phyloP scores from a whole-genome alignment of 2,797 vertebrate genomes.

The Lagocephalus sceleratus region DNA sequence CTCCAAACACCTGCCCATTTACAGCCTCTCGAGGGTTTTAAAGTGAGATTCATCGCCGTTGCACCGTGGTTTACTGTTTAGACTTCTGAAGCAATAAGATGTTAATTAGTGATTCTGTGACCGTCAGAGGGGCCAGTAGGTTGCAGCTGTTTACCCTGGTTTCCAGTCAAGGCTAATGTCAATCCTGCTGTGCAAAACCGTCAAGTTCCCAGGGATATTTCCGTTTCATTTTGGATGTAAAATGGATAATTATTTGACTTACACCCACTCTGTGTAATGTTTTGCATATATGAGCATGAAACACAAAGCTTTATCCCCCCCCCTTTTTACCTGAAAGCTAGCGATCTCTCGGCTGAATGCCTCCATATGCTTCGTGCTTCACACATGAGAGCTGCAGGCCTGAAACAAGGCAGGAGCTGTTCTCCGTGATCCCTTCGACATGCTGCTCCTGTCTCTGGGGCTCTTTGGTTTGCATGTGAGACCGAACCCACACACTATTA shows the following conservation, averaged over 20 bases:
- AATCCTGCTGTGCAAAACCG: neutral
- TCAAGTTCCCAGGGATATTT: neutral
- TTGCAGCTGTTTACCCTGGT: neutral
- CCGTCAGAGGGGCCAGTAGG: neutral
- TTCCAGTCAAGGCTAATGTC: neutral
- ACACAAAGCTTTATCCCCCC: constrained; percentile 34
- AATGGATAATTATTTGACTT: neutral
- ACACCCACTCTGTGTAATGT: neutral
- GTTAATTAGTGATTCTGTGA: neutral
- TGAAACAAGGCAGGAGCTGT: constrained; percentile 48
- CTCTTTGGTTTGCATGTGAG: constrained; percentile 49
- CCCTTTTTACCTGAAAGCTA: constrained; percentile 29
- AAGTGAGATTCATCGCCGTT: too few species aligned
- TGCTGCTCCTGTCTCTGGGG: constrained; percentile 48
- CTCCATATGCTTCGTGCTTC: constrained; percentile 71
- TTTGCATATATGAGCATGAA: constrained; percentile 21
- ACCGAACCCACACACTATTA: constrained; percentile 42
- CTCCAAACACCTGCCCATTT: too few species aligned
- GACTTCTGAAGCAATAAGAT: too few species aligned
- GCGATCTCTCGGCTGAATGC: constrained; percentile 58
- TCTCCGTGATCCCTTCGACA: constrained; percentile 51
- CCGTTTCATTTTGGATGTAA: neutral
- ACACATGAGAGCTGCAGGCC: constrained; percentile 66
- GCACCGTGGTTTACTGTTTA: too few species aligned
- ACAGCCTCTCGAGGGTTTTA: too few species aligned